These are phyloP conservation scores for Patella caerulea DNA, from an alignment of 2,888 invertebrate genomes.

Conservation along the genomic window DNA sequence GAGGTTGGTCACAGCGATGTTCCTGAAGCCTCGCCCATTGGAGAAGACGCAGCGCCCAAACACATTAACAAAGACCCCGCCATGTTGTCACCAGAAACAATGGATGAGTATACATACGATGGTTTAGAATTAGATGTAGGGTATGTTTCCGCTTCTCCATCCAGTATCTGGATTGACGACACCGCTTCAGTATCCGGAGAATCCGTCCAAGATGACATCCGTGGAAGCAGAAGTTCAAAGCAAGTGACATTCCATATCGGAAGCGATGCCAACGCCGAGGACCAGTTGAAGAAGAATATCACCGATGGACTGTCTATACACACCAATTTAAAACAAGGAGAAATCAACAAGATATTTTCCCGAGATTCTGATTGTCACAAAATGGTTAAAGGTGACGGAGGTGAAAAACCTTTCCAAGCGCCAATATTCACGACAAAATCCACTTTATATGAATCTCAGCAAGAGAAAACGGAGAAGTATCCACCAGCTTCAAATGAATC, in stretches of 20 bases:
- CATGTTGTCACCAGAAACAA: background rate
- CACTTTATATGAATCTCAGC: background rate
- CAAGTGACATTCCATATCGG: too few species aligned
- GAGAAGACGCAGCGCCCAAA: background rate
- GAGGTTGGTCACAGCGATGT: background rate
- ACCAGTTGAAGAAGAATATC: background rate
- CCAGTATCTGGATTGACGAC: background rate
- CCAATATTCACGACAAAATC: background rate
- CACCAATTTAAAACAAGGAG: background rate
- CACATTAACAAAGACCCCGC: background rate
- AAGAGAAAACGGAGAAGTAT: background rate
- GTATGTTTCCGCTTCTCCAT: background rate
- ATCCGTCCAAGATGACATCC: background rate
- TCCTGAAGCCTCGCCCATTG: background rate
- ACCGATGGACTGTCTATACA: background rate
- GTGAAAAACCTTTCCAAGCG: background rate
- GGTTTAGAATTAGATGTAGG: background rate
- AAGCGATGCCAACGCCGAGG: background rate
- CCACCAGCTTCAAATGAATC: background rate
- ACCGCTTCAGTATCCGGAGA: background rate
- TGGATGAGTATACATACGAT: background rate
- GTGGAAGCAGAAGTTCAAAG: background rate
- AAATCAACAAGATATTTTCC: background rate
- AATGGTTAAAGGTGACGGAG: background rate
- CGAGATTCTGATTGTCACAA: too few species aligned